Conservation (phyloP, 2,888 invertebrate species). For the Andrena praecox region DNA sequence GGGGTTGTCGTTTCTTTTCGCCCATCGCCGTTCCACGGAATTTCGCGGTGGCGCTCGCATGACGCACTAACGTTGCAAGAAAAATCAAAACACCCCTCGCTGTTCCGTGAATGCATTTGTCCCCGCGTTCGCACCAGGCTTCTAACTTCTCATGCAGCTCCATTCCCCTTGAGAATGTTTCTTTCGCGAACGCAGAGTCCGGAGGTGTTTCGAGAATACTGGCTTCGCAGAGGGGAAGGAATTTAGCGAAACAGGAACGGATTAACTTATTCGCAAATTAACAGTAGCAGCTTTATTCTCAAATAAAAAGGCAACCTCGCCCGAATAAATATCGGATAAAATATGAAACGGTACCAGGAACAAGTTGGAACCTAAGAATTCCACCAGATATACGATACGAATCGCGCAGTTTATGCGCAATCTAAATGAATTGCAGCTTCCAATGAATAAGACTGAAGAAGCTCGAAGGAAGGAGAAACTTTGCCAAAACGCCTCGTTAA, state of each 20-base stretch:
- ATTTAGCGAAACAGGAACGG: too few species aligned
- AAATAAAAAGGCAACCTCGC: too few species aligned
- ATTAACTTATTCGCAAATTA: too few species aligned
- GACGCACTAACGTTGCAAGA: conserved; percentile 47
- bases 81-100: conserved; percentile 48
- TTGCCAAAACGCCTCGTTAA: conserved; percentile 7
- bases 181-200: too few species aligned
- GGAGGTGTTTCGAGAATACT: too few species aligned
- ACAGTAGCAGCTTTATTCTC: too few species aligned
- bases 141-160: conserved; percentile 31
- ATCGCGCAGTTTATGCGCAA: not conserved
- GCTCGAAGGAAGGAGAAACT: not conserved
- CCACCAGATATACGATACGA: too few species aligned
- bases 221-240: too few species aligned
- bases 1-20: conserved; percentile 23
- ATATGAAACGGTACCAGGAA: too few species aligned
- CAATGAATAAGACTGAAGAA: not conserved
- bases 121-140: conserved; percentile 25
- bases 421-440: not conserved
- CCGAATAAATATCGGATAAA: too few species aligned
- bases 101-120: conserved; percentile 52
- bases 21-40: conserved; percentile 35
- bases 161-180: not conserved
- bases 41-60: conserved; percentile 38
- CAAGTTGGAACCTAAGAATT: too few species aligned